Evolutionary conservation across 2,888 invertebrate genomes (phyloP), one percentile per base, ranked within the genome.

Genomic region (Heliconius hortense): DNA sequence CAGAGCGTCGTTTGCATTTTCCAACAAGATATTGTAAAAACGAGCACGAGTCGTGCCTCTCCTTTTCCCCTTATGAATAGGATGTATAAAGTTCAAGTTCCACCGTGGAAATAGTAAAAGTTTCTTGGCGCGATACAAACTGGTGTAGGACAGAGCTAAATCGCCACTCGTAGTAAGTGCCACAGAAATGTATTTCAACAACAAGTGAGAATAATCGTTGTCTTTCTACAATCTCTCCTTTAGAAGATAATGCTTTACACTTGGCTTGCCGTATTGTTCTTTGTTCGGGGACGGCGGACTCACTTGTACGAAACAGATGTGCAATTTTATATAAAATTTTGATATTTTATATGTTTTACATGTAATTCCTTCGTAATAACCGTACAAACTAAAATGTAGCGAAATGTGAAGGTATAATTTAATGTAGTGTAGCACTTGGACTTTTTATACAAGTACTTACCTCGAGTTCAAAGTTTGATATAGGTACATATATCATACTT

Each of bases 141-240:
- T 77, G 84, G 82, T 82, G 83, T 77, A 79, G 84, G 92, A 90
- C 91, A 88, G 87, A 89, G 91, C 86, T 91, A 91, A 92, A 92
- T 93, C 92, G 89, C 90, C 87, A 86, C 88, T 88, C 89, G 87
- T 86, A 85, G 88, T 88, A 88, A 90, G 89, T 89, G 89, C 88
- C 88, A 89, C 87, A 91, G 87, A 91, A 92, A 92, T 90, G 89
- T 89, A 92, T 93, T 88, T 88, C 74, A 87, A 86, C 90, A 87
- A 89, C 90, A 90, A 91, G 90, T 89, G 90, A 91, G 91, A 93
- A 89, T 91, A 90, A 93, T 92, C 85, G 91, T 86, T 87, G 90
- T 88, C 89, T 89, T 83, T 83, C 82, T 79, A 80, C 81, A 82
- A 84, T 84, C 83, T 84, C 80, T 83, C 85, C 84, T 87, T 88